phyloP scores from a whole-genome alignment of 2,797 vertebrate genomes.

The Menidia menidia region DNA sequence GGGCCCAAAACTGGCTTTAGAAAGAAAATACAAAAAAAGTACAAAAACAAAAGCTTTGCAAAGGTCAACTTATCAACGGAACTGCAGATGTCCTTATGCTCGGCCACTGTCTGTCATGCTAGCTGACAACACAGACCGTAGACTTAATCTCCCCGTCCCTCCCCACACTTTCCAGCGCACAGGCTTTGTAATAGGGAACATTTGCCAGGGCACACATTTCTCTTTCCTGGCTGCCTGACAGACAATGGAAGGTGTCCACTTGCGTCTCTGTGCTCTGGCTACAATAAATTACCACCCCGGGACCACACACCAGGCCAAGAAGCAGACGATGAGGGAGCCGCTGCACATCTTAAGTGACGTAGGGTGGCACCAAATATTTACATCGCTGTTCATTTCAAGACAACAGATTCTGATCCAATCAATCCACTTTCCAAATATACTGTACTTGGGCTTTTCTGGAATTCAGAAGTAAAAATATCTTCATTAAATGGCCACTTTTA shows the following conservation, averaged over 20 bases:
- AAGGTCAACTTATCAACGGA: background rate
- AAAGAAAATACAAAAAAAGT: background rate
- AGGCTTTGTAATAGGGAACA: background rate
- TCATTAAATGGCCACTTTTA: no score
- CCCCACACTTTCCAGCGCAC: background rate
- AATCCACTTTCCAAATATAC: background rate
- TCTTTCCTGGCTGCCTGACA: background rate
- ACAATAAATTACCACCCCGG: background rate
- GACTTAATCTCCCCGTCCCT: background rate
- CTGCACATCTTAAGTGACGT: background rate
- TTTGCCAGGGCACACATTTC: background rate
- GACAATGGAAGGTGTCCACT: background rate
- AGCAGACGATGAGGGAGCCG: background rate
- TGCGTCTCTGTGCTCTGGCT: background rate
- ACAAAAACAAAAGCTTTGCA: background rate
- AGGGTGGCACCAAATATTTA: background rate
- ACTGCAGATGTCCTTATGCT: background rate
- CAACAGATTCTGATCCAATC: background rate
- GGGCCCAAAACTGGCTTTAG: no score
- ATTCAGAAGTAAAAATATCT: background rate
- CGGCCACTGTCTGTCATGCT: background rate
- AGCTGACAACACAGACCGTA: background rate
- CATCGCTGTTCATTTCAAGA: background rate
- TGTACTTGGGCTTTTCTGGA: background rate
- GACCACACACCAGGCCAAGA: constrained; percentile 6